A percentile compares a stretch with the other conserved stretches of the same genome.
These are phyloP conservation scores for Argya squamiceps DNA, from an alignment of 2,797 vertebrate genomes.

Conservation along the genomic window DNA sequence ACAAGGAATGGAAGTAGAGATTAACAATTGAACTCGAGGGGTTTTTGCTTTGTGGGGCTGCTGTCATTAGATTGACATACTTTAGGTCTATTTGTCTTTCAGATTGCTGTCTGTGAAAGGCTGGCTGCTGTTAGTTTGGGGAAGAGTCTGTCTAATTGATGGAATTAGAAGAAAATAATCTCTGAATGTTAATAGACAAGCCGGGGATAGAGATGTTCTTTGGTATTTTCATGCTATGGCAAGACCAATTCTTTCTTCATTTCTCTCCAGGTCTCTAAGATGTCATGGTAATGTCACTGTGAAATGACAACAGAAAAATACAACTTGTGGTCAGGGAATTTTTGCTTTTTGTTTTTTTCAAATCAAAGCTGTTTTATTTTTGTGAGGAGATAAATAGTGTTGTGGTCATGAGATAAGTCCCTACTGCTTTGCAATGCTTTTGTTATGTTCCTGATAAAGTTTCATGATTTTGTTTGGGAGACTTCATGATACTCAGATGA, in stretches of 20 bases:
- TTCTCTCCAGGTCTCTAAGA: background rate
- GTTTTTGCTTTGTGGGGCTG: background rate
- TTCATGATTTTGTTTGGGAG: conserved; percentile 16
- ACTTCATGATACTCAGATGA: background rate
- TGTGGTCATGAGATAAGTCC: background rate
- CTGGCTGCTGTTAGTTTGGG: background rate
- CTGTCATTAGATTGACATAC: background rate
- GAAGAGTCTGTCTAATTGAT: background rate
- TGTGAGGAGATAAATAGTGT: background rate
- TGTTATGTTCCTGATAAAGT: background rate
- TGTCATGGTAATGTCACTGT: background rate
- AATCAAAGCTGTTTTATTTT: background rate
- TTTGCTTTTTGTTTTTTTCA: background rate
- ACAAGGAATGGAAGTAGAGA: background rate
- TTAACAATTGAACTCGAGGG: background rate
- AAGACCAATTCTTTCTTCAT: background rate
- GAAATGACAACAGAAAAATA: background rate
- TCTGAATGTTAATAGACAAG: background rate
- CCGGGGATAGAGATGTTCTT: background rate
- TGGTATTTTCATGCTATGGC: background rate
- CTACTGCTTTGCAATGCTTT: background rate
- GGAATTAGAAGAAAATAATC: background rate
- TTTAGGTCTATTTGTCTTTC: background rate
- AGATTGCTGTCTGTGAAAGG: background rate
- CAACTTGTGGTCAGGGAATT: background rate